Conservation (phyloP, 2,888 invertebrate genomes). For the Meandrusa payeni region DNA sequence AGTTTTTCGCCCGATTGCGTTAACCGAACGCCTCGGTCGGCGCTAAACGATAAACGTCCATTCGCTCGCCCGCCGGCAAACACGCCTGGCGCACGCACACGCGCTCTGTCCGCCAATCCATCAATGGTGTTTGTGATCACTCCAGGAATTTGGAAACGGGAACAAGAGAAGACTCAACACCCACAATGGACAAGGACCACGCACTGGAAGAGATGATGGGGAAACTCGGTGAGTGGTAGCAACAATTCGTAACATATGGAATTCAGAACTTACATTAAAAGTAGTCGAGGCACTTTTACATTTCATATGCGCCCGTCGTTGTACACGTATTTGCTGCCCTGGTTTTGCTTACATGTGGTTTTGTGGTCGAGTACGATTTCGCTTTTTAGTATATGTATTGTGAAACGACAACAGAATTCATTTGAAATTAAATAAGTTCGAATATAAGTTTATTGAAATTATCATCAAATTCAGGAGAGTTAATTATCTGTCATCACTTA, state of each 20-base stretch:
- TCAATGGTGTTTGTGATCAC: slow-evolving; percentile 67
- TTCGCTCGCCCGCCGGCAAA: slow-evolving; percentile 70
- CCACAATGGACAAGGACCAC: slow-evolving; percentile 82
- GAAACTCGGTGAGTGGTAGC: slow-evolving; percentile 78
- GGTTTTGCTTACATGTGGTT: slow-evolving; percentile 29
- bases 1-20: slow-evolving; percentile 65
- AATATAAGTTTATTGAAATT: too few relatives aligned
- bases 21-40: slow-evolving; percentile 48
- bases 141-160: slow-evolving; percentile 44
- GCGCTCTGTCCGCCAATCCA: slow-evolving; percentile 35
- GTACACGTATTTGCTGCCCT: slow-evolving; percentile 36
- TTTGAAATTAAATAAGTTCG: too few relatives aligned
- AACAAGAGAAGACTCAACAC: slow-evolving; percentile 25
- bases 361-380: slow-evolving; percentile 1
- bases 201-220: slow-evolving; percentile 85
- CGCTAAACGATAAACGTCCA: slow-evolving; percentile 56
- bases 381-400: too few relatives aligned
- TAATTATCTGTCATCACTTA: too few relatives aligned
- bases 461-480: too few relatives aligned
- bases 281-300: slow-evolving; percentile 39
- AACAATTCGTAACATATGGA: slow-evolving; percentile 47
- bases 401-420: too few relatives aligned
- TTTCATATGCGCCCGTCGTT: slow-evolving; percentile 32
- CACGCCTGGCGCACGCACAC: slow-evolving; percentile 58
- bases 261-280: slow-evolving; percentile 24